Percentiles rank a stretch among this genome's conserved stretches.
phyloP scores from a whole-genome alignment of 2,888 invertebrate species.

The Cephalotes varians region DNA sequence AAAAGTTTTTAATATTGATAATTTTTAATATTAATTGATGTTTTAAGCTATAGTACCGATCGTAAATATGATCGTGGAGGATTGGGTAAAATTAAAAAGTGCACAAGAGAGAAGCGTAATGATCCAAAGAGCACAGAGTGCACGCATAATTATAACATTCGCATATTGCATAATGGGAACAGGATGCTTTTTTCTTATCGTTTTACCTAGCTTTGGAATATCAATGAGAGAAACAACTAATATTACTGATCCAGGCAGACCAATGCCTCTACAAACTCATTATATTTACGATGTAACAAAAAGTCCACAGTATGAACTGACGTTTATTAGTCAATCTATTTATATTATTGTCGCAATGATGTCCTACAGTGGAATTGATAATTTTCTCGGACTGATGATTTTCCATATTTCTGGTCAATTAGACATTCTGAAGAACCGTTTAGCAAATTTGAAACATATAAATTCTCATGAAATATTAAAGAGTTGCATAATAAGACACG shows the following conservation, averaged over 20 bases:
- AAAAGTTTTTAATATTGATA: no score
- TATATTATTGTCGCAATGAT: background rate
- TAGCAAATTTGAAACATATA: background rate
- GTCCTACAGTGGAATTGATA: background rate
- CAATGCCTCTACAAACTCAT: background rate
- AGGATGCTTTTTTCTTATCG: background rate
- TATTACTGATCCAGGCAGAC: constrained; percentile 7
- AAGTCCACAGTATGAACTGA: constrained; percentile 24
- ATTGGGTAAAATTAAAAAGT: constrained; percentile 47
- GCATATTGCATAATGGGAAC: background rate
- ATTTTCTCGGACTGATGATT: constrained; percentile 16
- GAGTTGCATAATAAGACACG: background rate
- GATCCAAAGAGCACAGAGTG: constrained; percentile 27
- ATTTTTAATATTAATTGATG: no score
- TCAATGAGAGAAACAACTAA: background rate
- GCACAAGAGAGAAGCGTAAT: constrained; percentile 26
- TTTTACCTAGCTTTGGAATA: background rate
- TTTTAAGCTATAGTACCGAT: constrained; percentile 44
- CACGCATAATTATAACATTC: background rate
- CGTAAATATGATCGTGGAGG: constrained; percentile 52
- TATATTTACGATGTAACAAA: constrained; percentile 24
- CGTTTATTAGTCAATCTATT: constrained; percentile 14
- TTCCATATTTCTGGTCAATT: constrained; percentile 35
- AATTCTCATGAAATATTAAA: background rate
- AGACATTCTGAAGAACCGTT: constrained; percentile 3